Base-by-base conservation (phyloP, 1,140 invertebrate genomes). In the Cherax quadricarinatus region DNA sequence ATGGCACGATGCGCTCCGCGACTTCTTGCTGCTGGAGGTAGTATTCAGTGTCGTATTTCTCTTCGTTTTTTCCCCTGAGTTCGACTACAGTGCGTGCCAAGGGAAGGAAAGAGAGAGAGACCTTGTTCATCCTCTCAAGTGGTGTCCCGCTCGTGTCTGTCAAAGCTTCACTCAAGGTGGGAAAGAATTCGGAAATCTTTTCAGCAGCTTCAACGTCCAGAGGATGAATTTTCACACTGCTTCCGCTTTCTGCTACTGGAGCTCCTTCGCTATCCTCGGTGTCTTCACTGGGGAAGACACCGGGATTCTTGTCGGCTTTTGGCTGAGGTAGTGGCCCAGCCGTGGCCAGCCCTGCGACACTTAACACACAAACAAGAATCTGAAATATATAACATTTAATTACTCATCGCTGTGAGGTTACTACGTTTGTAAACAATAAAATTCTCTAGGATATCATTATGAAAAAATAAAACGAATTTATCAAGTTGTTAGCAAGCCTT, bases 31-130 rank as follows among this genome's bases (percentile, higher is more conserved):
- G 70, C n/a, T 30, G n/a, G n/a, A 30, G 21, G 70, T 30, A 30
- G 70, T 75, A 75, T n/a, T 30, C 24, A 0, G 4, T 30, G 21
- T 75, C 24, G n/a, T 75, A 30, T 6, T 24, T 30, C 3, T 75
- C 21, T 7, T 24, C 9, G 9, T 16, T 21, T 30, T 75, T 75
- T 6, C 80, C 80, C 12, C 80, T 41, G 10, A 53, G 21, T 5
- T 83, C 21, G 51, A 83, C 51, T 1, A 60, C 51, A 1, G 24
- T 12, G 18, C 51, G 51, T 0, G 51, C 51, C 14, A 83, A 16
- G 4, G 81, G 81, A 5, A 83, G 16, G 24, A 83, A 83, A 21
- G 51, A n/a, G 24, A 83, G 51, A n/a, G 81, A 24, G 51, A 83
- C 48, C 4, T 53, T 48, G n/a, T 60, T 83, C n/a, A 83, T 83